Evolutionary conservation across 2,888 invertebrate genomes (phyloP), one percentile per base, ranked within the genome.

Genomic region (Panzeria rudis): DNA sequence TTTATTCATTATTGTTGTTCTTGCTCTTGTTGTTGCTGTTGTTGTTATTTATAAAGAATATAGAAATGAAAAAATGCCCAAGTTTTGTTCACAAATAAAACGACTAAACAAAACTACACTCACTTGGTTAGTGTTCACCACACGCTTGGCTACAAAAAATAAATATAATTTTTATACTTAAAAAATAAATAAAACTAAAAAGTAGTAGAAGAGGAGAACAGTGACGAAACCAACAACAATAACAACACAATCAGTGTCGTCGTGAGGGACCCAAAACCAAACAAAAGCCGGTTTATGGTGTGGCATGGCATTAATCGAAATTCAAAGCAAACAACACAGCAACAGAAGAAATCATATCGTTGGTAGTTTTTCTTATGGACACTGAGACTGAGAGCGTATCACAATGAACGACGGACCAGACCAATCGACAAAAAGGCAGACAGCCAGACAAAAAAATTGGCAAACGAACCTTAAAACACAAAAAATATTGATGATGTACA

Each of bases 231-330:
- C 38, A 71, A 8, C 54, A 61, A 41, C 23, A 35, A 54, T 62
- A 72, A n/a, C 15, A 56, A 59, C 66, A 69, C 72, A 61, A 81
- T 62, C 80, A 77, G 71, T 72, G 77, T 77, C 66, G 84, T 84
- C 66, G 84, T 84, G 69, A 68, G 84, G 85, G 75, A 35, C 75
- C 78, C 73, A 73, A 81, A 56, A 50, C n/a, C n/a, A 35, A 35
- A 79, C 79, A 75, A 83, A 87, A 89, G 88, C 89, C 88, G 88
- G 88, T 89, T 88, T 88, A 64, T 83, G 88, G 88, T 88, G 88
- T 89, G 88, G 88, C 88, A 89, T 89, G 88, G 88, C 88, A 89
- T 87, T 85, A 86, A 86, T 82, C 87, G 84, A 85, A 84, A 86
- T 86, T 83, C 61, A 78, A 84, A 84, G 75, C 84, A 82, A 84